Conservation (phyloP, 2,888 invertebrate species). For the Matsumyia berberina region DNA sequence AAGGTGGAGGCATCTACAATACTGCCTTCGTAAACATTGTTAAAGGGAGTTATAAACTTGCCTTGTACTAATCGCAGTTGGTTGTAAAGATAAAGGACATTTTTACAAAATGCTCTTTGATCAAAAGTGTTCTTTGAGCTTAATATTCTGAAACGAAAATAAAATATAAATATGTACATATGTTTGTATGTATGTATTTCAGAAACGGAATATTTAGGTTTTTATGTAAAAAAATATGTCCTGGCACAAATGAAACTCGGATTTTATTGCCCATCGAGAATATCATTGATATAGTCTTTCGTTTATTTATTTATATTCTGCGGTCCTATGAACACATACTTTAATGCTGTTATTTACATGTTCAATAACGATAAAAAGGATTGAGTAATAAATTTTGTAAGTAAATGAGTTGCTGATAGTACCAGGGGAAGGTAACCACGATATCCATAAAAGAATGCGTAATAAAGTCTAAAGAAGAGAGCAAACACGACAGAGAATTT, state of each 20-base stretch:
- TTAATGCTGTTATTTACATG: slow-evolving; percentile 7
- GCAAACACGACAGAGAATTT: too few species aligned
- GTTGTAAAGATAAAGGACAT: neutral
- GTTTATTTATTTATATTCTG: neutral
- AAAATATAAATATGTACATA: neutral
- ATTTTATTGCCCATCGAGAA: neutral
- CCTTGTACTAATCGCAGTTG: slow-evolving; percentile 1
- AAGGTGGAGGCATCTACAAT: neutral
- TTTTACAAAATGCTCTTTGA: neutral
- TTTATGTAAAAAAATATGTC: neutral
- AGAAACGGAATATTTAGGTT: too few species aligned
- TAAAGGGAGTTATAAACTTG: neutral
- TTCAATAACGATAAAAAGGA: slow-evolving; percentile 20
- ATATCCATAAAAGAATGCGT: too few species aligned
- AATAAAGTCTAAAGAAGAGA: too few species aligned
- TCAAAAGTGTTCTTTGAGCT: slow-evolving; percentile 1
- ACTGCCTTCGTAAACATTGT: neutral
- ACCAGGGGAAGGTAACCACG: too few species aligned
- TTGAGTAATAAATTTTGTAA: slow-evolving; percentile 1
- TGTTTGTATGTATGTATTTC: too few species aligned
- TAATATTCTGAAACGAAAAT: neutral
- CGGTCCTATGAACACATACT: neutral
- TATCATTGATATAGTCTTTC: neutral
- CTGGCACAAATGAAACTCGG: neutral
- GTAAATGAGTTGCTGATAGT: too few species aligned